These are phyloP conservation scores for Antheraea mylitta DNA, from an alignment of 1,140 invertebrate genomes.

Conservation along the genomic window DNA sequence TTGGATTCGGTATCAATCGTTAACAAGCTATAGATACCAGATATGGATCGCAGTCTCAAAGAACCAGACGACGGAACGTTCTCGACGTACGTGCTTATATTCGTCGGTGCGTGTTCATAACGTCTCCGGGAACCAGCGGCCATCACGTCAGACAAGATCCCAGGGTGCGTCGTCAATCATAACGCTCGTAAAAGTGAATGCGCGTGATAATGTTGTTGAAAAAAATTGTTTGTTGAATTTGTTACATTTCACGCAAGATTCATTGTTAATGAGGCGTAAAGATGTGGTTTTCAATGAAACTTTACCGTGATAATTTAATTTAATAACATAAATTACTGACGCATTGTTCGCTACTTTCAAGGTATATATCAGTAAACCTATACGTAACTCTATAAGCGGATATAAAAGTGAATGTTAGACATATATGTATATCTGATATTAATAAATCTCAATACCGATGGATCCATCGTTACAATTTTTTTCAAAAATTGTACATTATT, in stretches of 20 bases:
- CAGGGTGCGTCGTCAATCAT: constrained; percentile 47
- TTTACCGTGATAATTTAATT: not conserved
- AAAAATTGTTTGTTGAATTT: constrained; percentile 34
- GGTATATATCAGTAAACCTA: no score
- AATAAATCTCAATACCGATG: not conserved
- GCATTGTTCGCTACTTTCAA: not conserved
- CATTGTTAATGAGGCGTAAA: constrained; percentile 19
- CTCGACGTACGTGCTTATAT: constrained; percentile 37
- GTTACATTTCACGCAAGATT: constrained; percentile 49
- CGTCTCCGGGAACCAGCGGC: constrained; percentile 40
- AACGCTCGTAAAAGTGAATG: constrained; percentile 52
- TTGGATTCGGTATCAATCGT: not conserved
- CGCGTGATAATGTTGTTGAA: constrained; percentile 30
- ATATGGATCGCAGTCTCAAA: not conserved
- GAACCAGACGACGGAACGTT: constrained; percentile 1
- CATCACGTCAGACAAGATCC: constrained; percentile 23
- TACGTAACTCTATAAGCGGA: no score
- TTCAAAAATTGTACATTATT: no score
- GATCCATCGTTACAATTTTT: no score
- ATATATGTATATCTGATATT: no score
- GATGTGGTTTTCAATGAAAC: constrained; percentile 11
- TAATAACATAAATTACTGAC: not conserved
- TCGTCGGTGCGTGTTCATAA: constrained; percentile 47
- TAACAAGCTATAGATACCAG: not conserved
- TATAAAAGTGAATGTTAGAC: not conserved